Conservation (phyloP, 2,113 vertebrate species). For the Nycticorax nycticorax region DNA sequence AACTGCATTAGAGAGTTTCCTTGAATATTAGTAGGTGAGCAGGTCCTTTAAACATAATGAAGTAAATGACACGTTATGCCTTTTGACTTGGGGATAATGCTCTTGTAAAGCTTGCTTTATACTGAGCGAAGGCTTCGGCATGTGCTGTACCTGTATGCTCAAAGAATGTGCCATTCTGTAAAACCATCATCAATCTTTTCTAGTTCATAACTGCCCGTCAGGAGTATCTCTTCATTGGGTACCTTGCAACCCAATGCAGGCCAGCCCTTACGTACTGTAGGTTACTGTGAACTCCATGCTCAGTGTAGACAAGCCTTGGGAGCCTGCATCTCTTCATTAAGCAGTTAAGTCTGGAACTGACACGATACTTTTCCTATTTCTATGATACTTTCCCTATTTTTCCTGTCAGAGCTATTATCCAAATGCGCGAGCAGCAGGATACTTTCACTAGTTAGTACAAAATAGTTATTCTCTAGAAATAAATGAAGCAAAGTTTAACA, state of each 20-base stretch:
- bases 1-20: fast-evolving
- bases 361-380: fast-evolving
- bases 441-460: not conserved
- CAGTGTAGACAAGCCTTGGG: fast-evolving
- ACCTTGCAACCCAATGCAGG: no score
- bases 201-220: not conserved
- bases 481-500: not conserved
- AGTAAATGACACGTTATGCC: fast-evolving
- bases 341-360: not conserved
- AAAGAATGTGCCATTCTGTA: not conserved
- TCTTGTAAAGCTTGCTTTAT: not conserved
- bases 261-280: no score
- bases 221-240: no score
- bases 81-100: not conserved
- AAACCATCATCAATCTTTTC: not conserved
- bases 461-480: not conserved
- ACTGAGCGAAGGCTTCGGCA: fast-evolving
- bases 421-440: not conserved
- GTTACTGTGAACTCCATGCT: no score
- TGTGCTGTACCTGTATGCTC: not conserved
- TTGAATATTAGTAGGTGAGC: no score
- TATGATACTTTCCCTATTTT: fast-evolving
- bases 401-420: not conserved
- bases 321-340: not conserved
- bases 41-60: fast-evolving